phyloP scores from a whole-genome alignment of 1,140 invertebrate species.

The Ips nitidus region DNA sequence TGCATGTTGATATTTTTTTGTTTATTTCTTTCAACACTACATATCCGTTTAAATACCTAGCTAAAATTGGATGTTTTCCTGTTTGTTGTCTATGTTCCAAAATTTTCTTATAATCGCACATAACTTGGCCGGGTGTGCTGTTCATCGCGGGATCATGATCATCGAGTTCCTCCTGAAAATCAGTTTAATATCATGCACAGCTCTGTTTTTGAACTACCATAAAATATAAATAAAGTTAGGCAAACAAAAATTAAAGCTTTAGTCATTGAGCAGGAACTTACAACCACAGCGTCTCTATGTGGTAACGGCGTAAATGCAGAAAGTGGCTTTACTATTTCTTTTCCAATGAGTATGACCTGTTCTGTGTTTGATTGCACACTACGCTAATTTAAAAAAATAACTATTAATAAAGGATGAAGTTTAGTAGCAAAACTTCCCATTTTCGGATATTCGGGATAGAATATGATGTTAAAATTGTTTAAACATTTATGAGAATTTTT shows the following conservation, averaged over 20 bases:
- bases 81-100: conserved; percentile 24
- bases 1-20: neutral
- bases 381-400: too few species aligned
- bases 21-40: neutral
- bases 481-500: too few species aligned
- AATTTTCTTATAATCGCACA: conserved; percentile 25
- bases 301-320: neutral
- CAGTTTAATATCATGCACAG: neutral
- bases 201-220: neutral
- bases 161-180: conserved; percentile 27
- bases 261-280: neutral
- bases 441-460: too few species aligned
- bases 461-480: too few species aligned
- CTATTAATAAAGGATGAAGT: too few species aligned
- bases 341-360: neutral
- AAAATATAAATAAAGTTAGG: conserved; percentile 6
- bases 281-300: neutral
- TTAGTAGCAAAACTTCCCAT: too few species aligned
- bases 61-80: conserved; percentile 15
- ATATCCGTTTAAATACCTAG: conserved; percentile 8
- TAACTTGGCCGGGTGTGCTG: conserved; percentile 14
- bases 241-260: neutral
- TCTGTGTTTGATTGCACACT: neutral
- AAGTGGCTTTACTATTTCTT: neutral
- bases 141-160: conserved; percentile 30